Evolutionary conservation across 2,797 vertebrate genomes (phyloP).

Genomic region (Gymnopithys bicolor): DNA sequence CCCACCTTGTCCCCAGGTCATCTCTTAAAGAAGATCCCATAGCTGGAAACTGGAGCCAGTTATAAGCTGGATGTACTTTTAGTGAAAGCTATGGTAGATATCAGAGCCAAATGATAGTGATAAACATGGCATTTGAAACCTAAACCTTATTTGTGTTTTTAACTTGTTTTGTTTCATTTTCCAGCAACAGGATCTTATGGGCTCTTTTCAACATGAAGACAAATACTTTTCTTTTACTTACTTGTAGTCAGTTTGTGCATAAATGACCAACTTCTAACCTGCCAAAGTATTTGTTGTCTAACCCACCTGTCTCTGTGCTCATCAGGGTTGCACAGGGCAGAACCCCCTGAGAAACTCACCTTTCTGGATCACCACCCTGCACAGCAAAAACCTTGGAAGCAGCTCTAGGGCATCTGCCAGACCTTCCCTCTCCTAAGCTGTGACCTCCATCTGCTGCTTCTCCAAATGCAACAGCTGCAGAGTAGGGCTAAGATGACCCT

Average conservation of each 20-base stretch:
- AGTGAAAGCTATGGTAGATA: neutral
- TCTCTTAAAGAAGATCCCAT: neutral
- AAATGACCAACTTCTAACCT: neutral
- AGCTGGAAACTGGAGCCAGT: neutral
- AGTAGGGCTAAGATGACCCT: neutral
- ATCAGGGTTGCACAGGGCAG: neutral
- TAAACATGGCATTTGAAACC: neutral
- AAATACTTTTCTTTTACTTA: neutral
- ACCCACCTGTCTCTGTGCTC: neutral
- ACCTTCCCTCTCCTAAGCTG: neutral
- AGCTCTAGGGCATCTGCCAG: neutral
- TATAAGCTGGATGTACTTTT: neutral
- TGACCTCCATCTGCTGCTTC: neutral
- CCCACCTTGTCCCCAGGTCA: neutral
- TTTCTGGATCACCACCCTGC: neutral
- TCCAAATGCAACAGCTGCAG: neutral
- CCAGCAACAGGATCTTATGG: neutral
- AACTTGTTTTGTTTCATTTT: neutral
- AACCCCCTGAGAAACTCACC: neutral
- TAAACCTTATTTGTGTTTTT: neutral
- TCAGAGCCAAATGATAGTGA: neutral
- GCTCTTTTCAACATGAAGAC: neutral
- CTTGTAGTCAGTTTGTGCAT: neutral
- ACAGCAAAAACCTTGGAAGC: neutral
- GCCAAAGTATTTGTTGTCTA: neutral